Base-by-base conservation (phyloP, 2,888 invertebrate species). In the Tetranychus piercei region DNA sequence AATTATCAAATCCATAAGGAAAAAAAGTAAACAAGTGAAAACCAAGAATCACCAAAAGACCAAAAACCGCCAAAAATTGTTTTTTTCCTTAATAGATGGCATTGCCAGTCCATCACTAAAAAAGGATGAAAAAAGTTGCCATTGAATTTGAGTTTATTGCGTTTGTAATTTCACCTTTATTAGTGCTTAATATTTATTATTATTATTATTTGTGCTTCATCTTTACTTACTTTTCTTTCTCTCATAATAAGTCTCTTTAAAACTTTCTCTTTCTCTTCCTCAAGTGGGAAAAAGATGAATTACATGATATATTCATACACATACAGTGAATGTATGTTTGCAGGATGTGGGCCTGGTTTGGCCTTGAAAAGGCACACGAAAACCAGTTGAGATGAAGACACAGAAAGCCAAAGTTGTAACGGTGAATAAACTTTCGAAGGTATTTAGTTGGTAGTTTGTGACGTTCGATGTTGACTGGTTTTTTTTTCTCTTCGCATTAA, bases 331-430 rank as follows among this genome's bases (percentile, higher is more conserved):
- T 55, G 55, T 55, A 34, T 34, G 34, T 34, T 34, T 55, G 55
- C 55, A 55, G 55, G 55, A 55, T 55, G 55, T 55, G 55, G 55
- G 55, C 55, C 55, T 55, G 55, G 55, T 55, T 55, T 55, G 55
- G 15, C 55, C 55, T 55, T 55, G 55, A 55, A 15, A 55, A 55
- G 15, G 15, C 55, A 55, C 55, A 55, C 55, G 55, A 55, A 55
- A 55, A 55, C 55, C 55, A 55, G 55, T 55, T 55, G 55, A 55
- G 15, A 15, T 15, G 55, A 15, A 55, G 55, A 55, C 55, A 55
- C 9, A 1, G 55, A 55, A 55, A 34, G 34, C 34, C 34, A 34
- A 34, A 34, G 34, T 34, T 34, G 55, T 55, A 55, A 55, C 55
- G 55, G 55, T 55, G 55, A 55, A 55, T 55, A 55, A 55, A 55